Conservation (phyloP, 2,797 vertebrate species). For the Sebastiscus albofasciatus region DNA sequence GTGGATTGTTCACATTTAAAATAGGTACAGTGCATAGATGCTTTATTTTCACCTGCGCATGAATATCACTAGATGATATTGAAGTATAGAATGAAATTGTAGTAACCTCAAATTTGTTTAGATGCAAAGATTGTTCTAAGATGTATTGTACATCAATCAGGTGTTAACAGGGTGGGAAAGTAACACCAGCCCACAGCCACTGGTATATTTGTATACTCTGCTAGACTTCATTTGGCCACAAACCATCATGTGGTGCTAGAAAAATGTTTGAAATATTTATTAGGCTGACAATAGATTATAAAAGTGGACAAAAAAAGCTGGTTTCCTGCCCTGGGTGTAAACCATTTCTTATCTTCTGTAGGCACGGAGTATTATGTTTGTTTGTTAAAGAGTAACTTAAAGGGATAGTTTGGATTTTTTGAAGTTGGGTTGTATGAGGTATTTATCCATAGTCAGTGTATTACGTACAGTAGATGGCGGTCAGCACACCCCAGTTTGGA, state of each 20-base stretch:
- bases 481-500: accelerated
- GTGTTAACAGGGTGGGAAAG: conserved; percentile 3
- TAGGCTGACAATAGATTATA: conserved; percentile 7
- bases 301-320: not conserved
- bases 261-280: conserved; percentile 6
- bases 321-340: conserved; percentile 17
- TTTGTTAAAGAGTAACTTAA: conserved; percentile 11
- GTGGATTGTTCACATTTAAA: conserved; percentile 45
- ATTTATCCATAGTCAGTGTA: not conserved
- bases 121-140: conserved; percentile 34
- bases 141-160: conserved; percentile 20
- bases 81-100: conserved; percentile 25
- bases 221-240: conserved; percentile 6
- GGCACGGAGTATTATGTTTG: not conserved
- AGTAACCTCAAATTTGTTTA: conserved; percentile 34
- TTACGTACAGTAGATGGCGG: not conserved
- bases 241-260: conserved; percentile 40
- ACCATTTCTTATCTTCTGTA: not conserved
- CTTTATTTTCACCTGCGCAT: conserved; percentile 57
- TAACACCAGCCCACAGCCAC: conserved; percentile 7
- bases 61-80: conserved; percentile 39
- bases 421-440: not conserved
- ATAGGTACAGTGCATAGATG: conserved; percentile 46
- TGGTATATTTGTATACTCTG: conserved; percentile 13
- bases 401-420: not conserved